Base-by-base conservation (phyloP, 2,888 invertebrate genomes). In the Tanypteryx hageni region DNA sequence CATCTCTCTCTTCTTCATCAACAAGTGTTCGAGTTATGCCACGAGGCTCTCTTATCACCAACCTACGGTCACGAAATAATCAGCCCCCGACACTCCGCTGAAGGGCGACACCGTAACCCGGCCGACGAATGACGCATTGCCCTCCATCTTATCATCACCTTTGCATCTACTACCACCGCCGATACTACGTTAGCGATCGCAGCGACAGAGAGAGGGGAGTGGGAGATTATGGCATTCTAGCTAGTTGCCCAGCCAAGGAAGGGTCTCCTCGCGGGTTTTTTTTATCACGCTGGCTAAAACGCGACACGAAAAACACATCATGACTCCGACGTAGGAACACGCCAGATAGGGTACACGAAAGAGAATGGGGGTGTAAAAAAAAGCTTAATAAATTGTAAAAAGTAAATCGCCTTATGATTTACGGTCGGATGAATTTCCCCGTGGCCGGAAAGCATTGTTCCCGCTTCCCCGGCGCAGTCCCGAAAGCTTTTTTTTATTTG, bases 401-500 rank as follows among this genome's bases (percentile, higher is more conserved):
- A n/a, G 11, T 64, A 56, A 89, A 61, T 68, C 64, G 89, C 89
- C 64, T 27, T 89, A 89, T 89, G 89, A 89, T 89, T 89, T 89
- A 89, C 89, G 68, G 68, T 64, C 68, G 64, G 64, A 89, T 44
- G 89, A 64, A 64, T 89, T 44, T 57, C 44, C 18, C 59, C 86
- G n/a, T 11, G 44, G 11, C 64, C 89, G 89, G 89, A 89, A 64
- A 89, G 89, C 27, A 89, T 31, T 13, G 89, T 68, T 89, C 64
- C 89, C 64, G 89, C 31, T 68, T 44, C 44, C 64, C 89, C 31
- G 44, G 44, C 31, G n/a, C 44, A 13, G 13, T 22, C 61, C 86
- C 86, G 18, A 18, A 68, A 76, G 76, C 76, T 76, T 13, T 76
- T 16, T 27, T 27, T n/a, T n/a, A n/a, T n/a, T n/a, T n/a, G n/a